phyloP scores from a whole-genome alignment of 2,113 vertebrate species.

The Chunga burmeisteri region DNA sequence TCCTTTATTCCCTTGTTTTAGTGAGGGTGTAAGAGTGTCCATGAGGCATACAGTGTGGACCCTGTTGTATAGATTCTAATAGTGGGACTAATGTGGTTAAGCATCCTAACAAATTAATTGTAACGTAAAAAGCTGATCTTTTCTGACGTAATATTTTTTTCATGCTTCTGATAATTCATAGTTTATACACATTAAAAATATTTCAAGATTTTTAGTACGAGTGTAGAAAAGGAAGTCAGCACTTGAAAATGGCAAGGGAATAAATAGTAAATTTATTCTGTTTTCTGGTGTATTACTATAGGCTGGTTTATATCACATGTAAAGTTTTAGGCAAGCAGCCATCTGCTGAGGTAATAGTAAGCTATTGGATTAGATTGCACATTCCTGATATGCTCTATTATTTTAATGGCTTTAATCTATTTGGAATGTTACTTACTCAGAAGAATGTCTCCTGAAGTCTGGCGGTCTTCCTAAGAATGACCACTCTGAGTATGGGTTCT shows the following conservation, averaged over 20 bases:
- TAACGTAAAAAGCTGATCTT: not conserved
- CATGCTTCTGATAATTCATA: not conserved
- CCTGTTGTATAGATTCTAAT: not conserved
- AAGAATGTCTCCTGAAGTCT: slow-evolving; percentile 36
- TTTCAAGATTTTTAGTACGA: not conserved
- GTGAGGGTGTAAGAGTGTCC: not conserved
- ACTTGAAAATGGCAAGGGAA: not conserved
- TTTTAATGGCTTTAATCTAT: slow-evolving; percentile 62
- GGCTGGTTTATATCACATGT: not conserved
- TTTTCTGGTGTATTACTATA: not conserved
- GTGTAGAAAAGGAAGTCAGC: not conserved
- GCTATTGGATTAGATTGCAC: slow-evolving; percentile 37
- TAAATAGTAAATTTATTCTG: not conserved
- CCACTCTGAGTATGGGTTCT: not conserved
- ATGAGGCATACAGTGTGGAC: not conserved
- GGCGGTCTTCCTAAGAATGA: slow-evolving; percentile 15
- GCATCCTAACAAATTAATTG: not conserved
- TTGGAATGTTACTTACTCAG: slow-evolving; percentile 40
- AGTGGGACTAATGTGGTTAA: not conserved
- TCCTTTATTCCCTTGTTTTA: not conserved
- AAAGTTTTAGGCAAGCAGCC: slow-evolving; percentile 41
- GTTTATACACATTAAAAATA: not conserved
- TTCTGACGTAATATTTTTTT: not conserved
- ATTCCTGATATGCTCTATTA: slow-evolving; percentile 47
- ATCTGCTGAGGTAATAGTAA: slow-evolving; percentile 29